Percentiles rank a stretch among this genome's conserved stretches.
Evolutionary conservation across 2,888 invertebrate species (phyloP).

Genomic region (Nematopogon swammerdamellus): DNA sequence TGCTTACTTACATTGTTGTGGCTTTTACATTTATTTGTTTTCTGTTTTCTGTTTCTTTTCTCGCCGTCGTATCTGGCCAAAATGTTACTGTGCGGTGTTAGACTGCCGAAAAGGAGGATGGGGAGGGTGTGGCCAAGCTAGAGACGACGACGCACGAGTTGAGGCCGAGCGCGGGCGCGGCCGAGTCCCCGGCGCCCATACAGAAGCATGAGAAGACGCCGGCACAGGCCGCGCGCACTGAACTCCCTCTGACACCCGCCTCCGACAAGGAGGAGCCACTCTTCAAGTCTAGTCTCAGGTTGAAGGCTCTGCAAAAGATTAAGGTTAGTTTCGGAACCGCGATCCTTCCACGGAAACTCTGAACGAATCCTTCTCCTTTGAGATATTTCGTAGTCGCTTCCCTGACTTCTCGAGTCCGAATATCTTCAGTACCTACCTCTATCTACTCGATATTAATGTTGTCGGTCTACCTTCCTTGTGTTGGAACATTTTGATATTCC

Average conservation of each 20-base stretch:
- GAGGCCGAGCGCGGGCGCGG: constrained; percentile 35
- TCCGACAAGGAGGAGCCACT: constrained; percentile 47
- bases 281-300: constrained; percentile 45
- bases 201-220: too few species aligned
- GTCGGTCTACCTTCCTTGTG: too few species aligned
- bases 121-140: constrained; percentile 45
- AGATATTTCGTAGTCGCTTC: too few species aligned
- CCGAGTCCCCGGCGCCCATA: constrained; percentile 22
- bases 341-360: neutral
- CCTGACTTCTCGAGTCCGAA: too few species aligned
- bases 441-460: too few species aligned
- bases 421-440: too few species aligned
- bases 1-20: too few species aligned
- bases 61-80: neutral
- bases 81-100: constrained; percentile 5
- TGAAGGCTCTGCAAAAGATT: constrained; percentile 32
- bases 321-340: constrained; percentile 46
- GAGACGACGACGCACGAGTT: constrained; percentile 48
- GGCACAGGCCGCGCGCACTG: neutral
- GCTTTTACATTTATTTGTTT: constrained; percentile 15
- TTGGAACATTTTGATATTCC: too few species aligned
- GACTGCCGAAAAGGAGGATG: constrained; percentile 31
- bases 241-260: constrained; percentile 14
- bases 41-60: constrained; percentile 34
- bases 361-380: too few species aligned